Percentiles rank a stretch among this genome's conserved stretches.
Conservation (phyloP, 2,797 vertebrate genomes). For the Sebastes cheni region DNA sequence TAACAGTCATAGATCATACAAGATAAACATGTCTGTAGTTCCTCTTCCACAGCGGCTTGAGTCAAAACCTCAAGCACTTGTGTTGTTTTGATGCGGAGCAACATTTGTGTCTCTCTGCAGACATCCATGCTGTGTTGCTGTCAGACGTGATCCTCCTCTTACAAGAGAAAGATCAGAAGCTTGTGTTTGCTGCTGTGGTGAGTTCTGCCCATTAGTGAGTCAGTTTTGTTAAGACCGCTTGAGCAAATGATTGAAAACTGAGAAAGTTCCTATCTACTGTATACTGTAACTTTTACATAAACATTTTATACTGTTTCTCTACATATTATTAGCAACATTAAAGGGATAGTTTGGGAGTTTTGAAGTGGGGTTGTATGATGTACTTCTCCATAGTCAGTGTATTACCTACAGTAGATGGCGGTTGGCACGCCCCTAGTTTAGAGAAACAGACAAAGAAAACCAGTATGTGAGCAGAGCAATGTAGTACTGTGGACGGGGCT, state of each 20-base stretch:
- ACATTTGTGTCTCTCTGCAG: conserved; percentile 67
- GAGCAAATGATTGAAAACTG: neutral
- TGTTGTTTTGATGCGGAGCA: conserved; percentile 11
- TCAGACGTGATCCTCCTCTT: conserved; percentile 91
- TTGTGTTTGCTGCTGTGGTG: conserved; percentile 91
- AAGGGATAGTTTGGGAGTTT: neutral
- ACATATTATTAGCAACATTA: neutral
- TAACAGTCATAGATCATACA: neutral
- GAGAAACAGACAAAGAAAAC: too few species aligned
- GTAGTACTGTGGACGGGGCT: too few species aligned
- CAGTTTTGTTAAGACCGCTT: neutral
- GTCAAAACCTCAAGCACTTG: neutral
- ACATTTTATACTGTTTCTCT: neutral
- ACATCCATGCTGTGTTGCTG: conserved; percentile 90
- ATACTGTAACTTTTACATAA: neutral
- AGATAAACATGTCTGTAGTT: neutral
- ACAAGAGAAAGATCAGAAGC: conserved; percentile 98
- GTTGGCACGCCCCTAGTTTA: too few species aligned
- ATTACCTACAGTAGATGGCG: too few species aligned
- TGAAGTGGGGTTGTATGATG: too few species aligned
- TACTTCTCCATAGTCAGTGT: too few species aligned
- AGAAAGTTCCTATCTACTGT: neutral
- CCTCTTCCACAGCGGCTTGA: neutral
- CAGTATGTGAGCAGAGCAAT: too few species aligned
- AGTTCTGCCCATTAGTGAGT: conserved; percentile 34